phyloP scores from a whole-genome alignment of 2,888 invertebrate species.

The Pemphredon lugubris region DNA sequence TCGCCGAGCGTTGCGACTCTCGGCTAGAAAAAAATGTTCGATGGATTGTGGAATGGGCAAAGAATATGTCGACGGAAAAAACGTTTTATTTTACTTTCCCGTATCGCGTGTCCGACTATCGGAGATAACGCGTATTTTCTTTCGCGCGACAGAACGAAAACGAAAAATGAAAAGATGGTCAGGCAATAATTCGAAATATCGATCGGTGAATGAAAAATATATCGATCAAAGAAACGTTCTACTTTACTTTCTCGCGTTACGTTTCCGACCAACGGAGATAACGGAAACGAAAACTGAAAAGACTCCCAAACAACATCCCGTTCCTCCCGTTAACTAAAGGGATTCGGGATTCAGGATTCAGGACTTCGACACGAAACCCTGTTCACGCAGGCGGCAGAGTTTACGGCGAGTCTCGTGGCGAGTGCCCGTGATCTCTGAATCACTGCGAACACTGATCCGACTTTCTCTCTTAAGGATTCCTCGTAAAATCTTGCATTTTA shows the following conservation, averaged over 20 bases:
- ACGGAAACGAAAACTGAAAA: neutral
- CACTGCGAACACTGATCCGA: slow-evolving; percentile 48
- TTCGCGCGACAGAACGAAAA: too few relatives aligned
- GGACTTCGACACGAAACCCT: slow-evolving; percentile 34
- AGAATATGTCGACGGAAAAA: neutral
- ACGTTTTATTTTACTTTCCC: neutral
- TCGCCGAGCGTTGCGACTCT: slow-evolving; percentile 12
- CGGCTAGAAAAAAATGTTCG: slow-evolving; percentile 1
- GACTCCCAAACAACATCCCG: slow-evolving; percentile 8
- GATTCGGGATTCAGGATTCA: slow-evolving; percentile 33
- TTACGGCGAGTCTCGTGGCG: slow-evolving; percentile 34
- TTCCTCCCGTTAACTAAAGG: slow-evolving; percentile 43
- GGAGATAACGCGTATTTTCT: too few relatives aligned
- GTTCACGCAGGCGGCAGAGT: slow-evolving; percentile 11
- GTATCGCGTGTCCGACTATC: too few relatives aligned
- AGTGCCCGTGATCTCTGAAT: slow-evolving; percentile 47
- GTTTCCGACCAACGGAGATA: too few relatives aligned
- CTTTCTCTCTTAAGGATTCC: slow-evolving; percentile 56
- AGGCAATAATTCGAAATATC: slow-evolving; percentile 24
- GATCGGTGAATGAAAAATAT: neutral
- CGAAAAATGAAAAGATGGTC: too few relatives aligned
- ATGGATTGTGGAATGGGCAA: slow-evolving; percentile 1
- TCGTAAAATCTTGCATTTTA: slow-evolving; percentile 54
- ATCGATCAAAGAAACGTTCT: neutral
- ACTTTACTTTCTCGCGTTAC: neutral